Evolutionary conservation across 2,113 vertebrate genomes (phyloP).

Genomic region (Eidolon helvum): DNA sequence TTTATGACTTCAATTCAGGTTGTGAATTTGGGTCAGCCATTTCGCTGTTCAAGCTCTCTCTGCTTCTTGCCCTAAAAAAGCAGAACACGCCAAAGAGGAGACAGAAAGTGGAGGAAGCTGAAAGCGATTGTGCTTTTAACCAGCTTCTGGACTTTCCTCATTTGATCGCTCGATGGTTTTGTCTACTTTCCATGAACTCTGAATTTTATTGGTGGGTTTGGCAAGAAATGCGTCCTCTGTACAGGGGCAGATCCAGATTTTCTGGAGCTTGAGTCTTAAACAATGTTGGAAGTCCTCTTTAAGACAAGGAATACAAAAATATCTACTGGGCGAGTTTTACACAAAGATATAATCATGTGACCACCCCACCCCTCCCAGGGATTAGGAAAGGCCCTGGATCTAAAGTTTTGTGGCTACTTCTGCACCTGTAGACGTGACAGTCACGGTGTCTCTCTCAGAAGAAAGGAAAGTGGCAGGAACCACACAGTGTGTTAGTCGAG

Average conservation of each 20-base stretch:
- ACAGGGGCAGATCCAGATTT: background rate
- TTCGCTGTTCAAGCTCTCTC: background rate
- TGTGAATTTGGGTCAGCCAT: slow-evolving; percentile 36
- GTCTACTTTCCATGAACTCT: background rate
- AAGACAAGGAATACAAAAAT: background rate
- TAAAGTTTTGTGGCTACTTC: background rate
- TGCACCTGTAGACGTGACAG: background rate
- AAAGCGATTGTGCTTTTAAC: background rate
- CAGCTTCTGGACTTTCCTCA: background rate
- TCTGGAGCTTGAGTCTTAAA: background rate
- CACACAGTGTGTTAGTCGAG: background rate
- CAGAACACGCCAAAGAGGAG: background rate
- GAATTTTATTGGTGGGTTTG: background rate
- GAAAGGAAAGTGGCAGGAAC: background rate
- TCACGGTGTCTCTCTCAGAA: background rate
- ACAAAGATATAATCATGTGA: background rate
- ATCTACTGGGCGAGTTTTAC: background rate
- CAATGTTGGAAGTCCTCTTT: background rate
- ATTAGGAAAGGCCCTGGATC: background rate
- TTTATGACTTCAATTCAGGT: background rate
- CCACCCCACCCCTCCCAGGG: background rate
- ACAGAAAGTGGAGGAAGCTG: background rate
- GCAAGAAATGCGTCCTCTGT: background rate
- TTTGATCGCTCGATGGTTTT: background rate
- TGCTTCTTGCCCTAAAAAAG: background rate